Percentiles rank a stretch among this genome's conserved stretches.
phyloP scores from a whole-genome alignment of 1,140 invertebrate genomes.

The Conus betulinus region DNA sequence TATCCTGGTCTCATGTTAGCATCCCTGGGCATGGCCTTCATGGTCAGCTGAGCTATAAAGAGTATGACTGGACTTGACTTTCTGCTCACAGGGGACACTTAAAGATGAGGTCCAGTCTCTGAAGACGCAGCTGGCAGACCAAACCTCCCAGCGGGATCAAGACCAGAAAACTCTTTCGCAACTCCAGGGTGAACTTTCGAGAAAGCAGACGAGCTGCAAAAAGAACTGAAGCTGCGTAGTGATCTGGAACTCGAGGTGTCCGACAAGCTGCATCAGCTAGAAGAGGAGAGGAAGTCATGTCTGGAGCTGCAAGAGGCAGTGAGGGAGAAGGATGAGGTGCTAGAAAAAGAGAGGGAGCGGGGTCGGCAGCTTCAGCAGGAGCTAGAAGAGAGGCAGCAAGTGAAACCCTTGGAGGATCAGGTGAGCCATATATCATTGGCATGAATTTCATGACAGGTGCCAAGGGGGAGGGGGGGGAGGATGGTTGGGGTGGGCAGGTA shows the following conservation, averaged over 20 bases:
- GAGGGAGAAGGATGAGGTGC: conserved; percentile 7
- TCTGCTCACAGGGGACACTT: not conserved
- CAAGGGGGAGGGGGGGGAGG: too few species aligned
- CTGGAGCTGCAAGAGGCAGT: not conserved
- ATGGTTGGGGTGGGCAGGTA: not conserved
- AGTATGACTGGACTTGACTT: too few species aligned
- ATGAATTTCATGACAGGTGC: too few species aligned
- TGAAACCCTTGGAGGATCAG: conserved; percentile 18
- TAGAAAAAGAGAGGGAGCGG: not conserved
- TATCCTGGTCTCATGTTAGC: too few species aligned
- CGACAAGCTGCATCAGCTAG: conserved; percentile 18
- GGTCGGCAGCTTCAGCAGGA: conserved; percentile 5
- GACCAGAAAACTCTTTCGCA: conserved; percentile 33
- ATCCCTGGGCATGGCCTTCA: too few species aligned
- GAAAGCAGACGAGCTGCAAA: conserved; percentile 19
- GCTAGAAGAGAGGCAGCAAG: conserved; percentile 28
- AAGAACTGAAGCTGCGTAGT: not conserved
- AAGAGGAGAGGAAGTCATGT: not conserved
- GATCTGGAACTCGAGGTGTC: not conserved
- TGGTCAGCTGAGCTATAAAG: too few species aligned
- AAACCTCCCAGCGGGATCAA: conserved; percentile 40
- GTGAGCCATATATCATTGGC: not conserved
- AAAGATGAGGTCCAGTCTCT: conserved; percentile 42
- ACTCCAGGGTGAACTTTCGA: conserved; percentile 38
- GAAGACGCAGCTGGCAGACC: conserved; percentile 38